phyloP scores from a whole-genome alignment of 2,113 vertebrate genomes.

The Neolamprologus kungweensis region DNA sequence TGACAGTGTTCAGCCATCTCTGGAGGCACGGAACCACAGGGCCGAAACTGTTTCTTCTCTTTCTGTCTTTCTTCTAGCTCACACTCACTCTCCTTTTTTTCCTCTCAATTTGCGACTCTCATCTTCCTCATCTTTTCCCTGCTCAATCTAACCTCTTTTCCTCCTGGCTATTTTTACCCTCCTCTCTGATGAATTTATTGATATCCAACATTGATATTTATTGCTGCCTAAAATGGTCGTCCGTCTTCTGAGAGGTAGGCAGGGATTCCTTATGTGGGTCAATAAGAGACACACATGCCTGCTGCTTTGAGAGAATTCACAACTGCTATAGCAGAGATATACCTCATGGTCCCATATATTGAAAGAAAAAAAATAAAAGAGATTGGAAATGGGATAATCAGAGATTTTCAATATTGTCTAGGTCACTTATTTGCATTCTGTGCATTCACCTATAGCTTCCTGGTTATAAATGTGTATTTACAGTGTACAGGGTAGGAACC shows the following conservation, averaged over 20 bases:
- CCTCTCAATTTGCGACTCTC: slow-evolving; percentile 11
- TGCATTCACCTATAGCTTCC: slow-evolving; percentile 13
- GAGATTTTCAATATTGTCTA: slow-evolving; percentile 35
- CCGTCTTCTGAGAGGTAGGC: slow-evolving; percentile 38
- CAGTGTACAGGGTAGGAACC: not conserved
- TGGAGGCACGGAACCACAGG: slow-evolving; percentile 56
- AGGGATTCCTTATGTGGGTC: slow-evolving; percentile 60
- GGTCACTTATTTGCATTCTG: slow-evolving; percentile 17
- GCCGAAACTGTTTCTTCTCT: slow-evolving; percentile 40
- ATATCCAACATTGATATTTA: slow-evolving; percentile 70
- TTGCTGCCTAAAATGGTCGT: slow-evolving; percentile 57
- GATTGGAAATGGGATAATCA: slow-evolving; percentile 33
- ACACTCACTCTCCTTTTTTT: not conserved
- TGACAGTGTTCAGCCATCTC: slow-evolving; percentile 57
- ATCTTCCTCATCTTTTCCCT: slow-evolving; percentile 6
- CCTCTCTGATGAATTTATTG: slow-evolving; percentile 58
- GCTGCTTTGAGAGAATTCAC: slow-evolving; percentile 46
- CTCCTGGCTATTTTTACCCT: slow-evolving; percentile 20
- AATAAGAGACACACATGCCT: slow-evolving; percentile 50
- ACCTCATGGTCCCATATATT: slow-evolving; percentile 11
- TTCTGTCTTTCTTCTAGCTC: not conserved
- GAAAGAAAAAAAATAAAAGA: not conserved
- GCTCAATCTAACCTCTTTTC: slow-evolving; percentile 30
- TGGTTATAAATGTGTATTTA: slow-evolving; percentile 2
- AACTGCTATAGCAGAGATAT: slow-evolving; percentile 41